phyloP scores from a whole-genome alignment of 2,797 vertebrate genomes.

The Pseudocheirus occidentalis region DNA sequence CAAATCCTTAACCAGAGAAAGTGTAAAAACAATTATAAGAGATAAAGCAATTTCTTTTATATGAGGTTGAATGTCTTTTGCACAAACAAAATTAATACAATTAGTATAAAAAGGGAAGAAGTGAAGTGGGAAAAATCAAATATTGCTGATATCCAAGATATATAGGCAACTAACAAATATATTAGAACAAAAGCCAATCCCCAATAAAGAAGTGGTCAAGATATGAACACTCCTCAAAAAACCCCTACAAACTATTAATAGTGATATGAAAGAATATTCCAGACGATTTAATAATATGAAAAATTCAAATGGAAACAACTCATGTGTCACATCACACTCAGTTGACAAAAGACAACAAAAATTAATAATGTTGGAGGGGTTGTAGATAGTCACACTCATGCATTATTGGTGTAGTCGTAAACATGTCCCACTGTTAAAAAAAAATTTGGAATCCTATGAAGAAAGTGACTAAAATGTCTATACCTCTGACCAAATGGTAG shows the following conservation, averaged over 20 bases:
- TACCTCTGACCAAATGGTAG: neutral
- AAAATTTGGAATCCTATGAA: neutral
- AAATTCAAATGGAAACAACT: neutral
- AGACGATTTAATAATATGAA: neutral
- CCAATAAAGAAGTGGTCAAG: neutral
- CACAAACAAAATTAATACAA: too few relatives aligned
- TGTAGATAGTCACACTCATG: neutral
- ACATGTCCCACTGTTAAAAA: neutral
- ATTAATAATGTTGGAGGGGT: neutral
- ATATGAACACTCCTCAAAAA: neutral
- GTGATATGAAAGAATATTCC: neutral
- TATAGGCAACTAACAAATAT: neutral
- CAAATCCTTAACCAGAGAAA: neutral
- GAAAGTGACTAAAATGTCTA: neutral
- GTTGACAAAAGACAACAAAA: neutral
- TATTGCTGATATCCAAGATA: neutral
- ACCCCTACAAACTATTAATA: neutral
- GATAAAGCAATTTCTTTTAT: neutral
- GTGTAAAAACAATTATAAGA: neutral
- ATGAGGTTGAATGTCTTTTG: neutral
- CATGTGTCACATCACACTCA: neutral
- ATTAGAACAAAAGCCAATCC: neutral
- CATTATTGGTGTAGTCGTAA: neutral
- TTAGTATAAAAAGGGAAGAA: neutral
- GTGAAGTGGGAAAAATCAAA: neutral